Evolutionary conservation across 2,797 vertebrate genomes (phyloP), one percentile per base, ranked within the genome.

Genomic region (Triplophysa bombifrons): DNA sequence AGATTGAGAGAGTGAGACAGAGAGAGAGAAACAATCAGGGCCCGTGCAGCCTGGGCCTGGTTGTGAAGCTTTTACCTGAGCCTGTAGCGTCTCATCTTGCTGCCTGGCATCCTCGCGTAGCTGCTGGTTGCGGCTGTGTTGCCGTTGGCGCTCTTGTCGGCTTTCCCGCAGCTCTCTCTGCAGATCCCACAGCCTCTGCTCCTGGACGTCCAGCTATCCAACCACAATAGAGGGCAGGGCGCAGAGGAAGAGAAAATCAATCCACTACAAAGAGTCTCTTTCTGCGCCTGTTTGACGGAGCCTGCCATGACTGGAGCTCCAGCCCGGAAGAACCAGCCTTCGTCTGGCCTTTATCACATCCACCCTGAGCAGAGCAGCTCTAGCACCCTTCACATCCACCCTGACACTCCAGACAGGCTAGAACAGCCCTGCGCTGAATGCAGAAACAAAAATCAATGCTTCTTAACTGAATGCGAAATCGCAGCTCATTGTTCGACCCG

Each of bases 121-220:
- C 88, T 88, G 88, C 86, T 89, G 91, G 85, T 89, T 87, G 80
- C 55, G 81, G 87, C 88, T 85, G 84, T 89, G 86, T 91, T 90
- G 93, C 91, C 91, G 90, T 87, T 89, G 85, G 89, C 92, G 91
- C 92, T 95, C 93, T 90, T 92, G 88, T 88, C 92, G 90, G 87
- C 87, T 94, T 93, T 96, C 90, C 90, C 91, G 91, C 85, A 90
- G 92, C 90, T 93, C 92, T 90, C 93, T 93, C 92, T 94, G 93
- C 86, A 91, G 93, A 91, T 94, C 92, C 94, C 92, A 96, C 90
- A 95, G 94, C 90, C 92, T 94, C 92, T 93, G 94, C 91, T 96
- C 93, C 92, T 94, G 94, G 94, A 94, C 91, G 93, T 96, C 96
- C 93, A 96, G 93, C 94, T 96, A 96, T 93, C 93, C 93, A 96